Percentiles rank a stretch among this genome's conserved stretches.
These are phyloP conservation scores for Rhagonycha lutea DNA, from an alignment of 2,888 invertebrate genomes.

Conservation along the genomic window DNA sequence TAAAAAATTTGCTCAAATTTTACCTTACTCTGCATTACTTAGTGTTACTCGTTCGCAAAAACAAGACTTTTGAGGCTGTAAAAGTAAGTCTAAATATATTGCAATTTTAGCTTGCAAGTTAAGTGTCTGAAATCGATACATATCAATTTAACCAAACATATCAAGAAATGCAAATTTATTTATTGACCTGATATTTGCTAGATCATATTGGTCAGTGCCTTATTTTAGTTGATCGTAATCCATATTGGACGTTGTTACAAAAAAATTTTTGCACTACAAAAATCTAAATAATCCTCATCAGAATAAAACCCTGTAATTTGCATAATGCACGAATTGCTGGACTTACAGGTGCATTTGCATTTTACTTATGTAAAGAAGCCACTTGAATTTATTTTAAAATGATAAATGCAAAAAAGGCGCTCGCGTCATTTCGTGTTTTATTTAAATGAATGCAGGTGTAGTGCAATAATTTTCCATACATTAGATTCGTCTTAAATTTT, in stretches of 20 bases:
- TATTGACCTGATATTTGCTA: constrained; percentile 42
- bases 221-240: constrained; percentile 60
- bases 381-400: not conserved
- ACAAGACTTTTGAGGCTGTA: not conserved
- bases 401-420: not conserved
- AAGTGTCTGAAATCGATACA: constrained; percentile 5
- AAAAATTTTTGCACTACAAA: constrained; percentile 18
- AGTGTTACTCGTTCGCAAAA: not conserved
- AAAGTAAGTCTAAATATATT: not conserved
- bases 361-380: not conserved
- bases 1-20: not conserved
- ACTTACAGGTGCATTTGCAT: constrained; percentile 10
- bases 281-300: not conserved
- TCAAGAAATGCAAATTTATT: not conserved
- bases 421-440: not conserved
- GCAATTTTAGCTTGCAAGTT: too few relatives aligned
- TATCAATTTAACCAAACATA: constrained; percentile 5
- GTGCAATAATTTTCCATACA: not conserved
- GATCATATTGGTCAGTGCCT: constrained; percentile 63
- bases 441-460: not conserved
- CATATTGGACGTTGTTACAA: constrained; percentile 61
- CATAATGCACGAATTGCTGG: constrained; percentile 4
- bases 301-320: not conserved
- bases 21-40: not conserved
- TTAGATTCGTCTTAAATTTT: constrained; percentile 13